Evolutionary conservation across 2,888 invertebrate species (phyloP).

Genomic region (Pachydiplax longipennis): DNA sequence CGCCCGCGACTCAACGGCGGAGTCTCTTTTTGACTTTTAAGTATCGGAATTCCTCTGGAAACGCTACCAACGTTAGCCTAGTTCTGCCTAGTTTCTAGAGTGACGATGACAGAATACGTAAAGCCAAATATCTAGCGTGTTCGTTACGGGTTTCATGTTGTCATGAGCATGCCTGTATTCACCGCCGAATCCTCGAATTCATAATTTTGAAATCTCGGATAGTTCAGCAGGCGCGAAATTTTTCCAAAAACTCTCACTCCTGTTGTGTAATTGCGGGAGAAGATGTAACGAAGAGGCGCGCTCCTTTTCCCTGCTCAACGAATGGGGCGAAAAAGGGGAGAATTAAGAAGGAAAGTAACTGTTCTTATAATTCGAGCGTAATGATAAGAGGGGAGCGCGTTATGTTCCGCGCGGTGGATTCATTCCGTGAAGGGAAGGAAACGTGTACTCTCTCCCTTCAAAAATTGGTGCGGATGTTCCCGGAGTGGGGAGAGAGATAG

Average conservation of each 20-base stretch:
- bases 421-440: neutral
- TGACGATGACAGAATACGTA: no score
- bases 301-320: neutral
- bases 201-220: no score
- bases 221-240: neutral
- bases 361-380: neutral
- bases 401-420: neutral
- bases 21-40: no score
- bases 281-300: neutral
- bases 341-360: neutral
- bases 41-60: no score
- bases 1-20: no score
- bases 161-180: no score
- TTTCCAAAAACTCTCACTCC: neutral
- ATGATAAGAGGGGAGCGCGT: neutral
- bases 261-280: neutral
- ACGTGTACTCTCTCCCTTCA: neutral
- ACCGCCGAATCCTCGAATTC: no score
- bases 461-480: neutral
- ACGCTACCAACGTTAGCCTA: no score
- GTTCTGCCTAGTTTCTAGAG: no score
- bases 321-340: neutral
- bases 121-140: no score
- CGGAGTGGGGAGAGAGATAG: neutral
- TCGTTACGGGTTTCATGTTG: no score